Conservation (phyloP, 2,888 invertebrate genomes). For the Troilus luridus region DNA sequence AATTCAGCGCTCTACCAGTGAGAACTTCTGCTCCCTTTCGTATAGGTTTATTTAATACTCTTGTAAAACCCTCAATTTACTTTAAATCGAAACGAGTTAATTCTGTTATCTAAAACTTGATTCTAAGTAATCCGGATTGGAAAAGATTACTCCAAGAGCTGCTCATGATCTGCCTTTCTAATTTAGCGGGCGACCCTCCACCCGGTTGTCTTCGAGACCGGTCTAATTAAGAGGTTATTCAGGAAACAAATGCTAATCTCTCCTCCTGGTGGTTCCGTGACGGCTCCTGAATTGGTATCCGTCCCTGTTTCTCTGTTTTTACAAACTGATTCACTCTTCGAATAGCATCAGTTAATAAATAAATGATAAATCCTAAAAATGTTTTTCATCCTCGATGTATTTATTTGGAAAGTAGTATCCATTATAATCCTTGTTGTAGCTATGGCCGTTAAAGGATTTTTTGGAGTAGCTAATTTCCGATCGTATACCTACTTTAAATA, state of each 20-base stretch:
- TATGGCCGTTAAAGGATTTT: not conserved
- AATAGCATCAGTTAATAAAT: not conserved
- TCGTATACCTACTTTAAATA: not conserved
- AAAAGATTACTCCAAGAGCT: not conserved
- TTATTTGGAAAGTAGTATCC: not conserved
- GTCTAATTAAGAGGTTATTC: not conserved
- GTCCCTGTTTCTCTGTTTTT: not conserved
- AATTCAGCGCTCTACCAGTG: too few species aligned
- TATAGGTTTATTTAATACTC: too few species aligned
- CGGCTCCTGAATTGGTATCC: not conserved
- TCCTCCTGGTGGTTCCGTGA: not conserved
- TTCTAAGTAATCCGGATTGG: not conserved
- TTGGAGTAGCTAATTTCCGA: not conserved
- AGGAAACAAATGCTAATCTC: conserved; percentile 2
- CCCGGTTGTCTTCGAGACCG: not conserved
- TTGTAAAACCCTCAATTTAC: too few species aligned
- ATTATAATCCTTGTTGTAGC: not conserved
- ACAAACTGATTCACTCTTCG: not conserved
- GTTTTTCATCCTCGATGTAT: not conserved
- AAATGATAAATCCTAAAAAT: not conserved
- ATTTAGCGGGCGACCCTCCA: not conserved
- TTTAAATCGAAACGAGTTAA: too few species aligned
- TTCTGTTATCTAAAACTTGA: not conserved
- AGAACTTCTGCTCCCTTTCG: too few species aligned
- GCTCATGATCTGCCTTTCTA: not conserved